Evolutionary conservation across 2,888 invertebrate genomes (phyloP), one percentile per base, ranked within the genome.

Genomic region (Ptilodon capucinus): DNA sequence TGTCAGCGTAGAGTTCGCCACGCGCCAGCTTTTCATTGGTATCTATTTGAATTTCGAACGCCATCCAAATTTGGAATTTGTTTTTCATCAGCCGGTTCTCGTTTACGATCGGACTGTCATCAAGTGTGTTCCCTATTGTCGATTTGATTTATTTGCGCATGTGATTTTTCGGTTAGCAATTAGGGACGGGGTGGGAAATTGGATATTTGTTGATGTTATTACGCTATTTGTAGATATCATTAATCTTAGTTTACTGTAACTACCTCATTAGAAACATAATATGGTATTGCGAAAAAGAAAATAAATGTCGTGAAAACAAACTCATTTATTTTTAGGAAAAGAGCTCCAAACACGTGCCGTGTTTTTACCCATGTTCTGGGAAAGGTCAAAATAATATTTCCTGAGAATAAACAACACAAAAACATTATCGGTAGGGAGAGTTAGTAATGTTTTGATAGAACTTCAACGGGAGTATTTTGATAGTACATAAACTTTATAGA

Each of bases 1-100:
- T 47, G 71, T 51, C 28, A 54, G 58, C 54, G 57, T 64, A 52
- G 68, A 75, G 75, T 76, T 65, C 65, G 87, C 74, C 89, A 86
- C 89, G 89, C 83, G 88, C 72, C 84, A 70, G 72, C 76, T 75
- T 83, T 86, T 87, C 86, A 85, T 83, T 81, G 84, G 87, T 88
- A 86, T 88, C 89, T 89, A 78, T 89, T 89, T 87, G 86, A 86
- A 81, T 86, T 86, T 67, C 72, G 84, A 85, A 86, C 75, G 8
- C 74, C 76, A 79, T 85, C 78, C 76, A 78, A 76, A 81, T 76
- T 71, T 64, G 65, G 80, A 87, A 88, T 89, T 87, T 88, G 88
- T 88, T 88, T 89, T 86, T 86, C 87, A 89, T 90, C 86, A 87
- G 83, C 61, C 67, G 54, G 76, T 73, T 71, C 81, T 82, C 78